Percentiles rank a stretch among this genome's conserved stretches.
phyloP scores from a whole-genome alignment of 2,797 vertebrate genomes.

The Thaleichthys pacificus region DNA sequence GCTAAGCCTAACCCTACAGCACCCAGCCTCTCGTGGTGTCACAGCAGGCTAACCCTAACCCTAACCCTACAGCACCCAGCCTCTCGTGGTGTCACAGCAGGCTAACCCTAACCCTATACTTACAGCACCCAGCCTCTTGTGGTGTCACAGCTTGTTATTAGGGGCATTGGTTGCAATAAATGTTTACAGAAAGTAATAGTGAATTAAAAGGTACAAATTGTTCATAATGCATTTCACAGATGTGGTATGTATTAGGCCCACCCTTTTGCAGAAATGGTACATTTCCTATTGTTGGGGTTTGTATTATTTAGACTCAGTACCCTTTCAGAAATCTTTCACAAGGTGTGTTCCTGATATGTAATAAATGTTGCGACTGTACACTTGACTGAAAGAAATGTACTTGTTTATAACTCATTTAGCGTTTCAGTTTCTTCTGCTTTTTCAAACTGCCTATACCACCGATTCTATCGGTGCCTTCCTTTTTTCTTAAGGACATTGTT shows the following conservation, averaged over 20 bases:
- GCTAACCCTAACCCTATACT: background rate
- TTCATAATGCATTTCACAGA: background rate
- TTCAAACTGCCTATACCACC: slow-evolving; percentile 72
- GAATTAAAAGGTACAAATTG: background rate
- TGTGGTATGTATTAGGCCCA: background rate
- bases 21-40: background rate
- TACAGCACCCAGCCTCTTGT: too few species aligned
- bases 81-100: background rate
- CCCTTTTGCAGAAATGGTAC: slow-evolving; percentile 8
- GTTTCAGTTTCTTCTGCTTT: slow-evolving; percentile 50
- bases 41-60: background rate
- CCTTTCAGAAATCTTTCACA: slow-evolving; percentile 51
- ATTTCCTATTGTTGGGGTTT: background rate
- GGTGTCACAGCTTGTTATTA: background rate
- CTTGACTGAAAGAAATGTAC: slow-evolving; percentile 24
- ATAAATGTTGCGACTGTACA: slow-evolving; percentile 20
- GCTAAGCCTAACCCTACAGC: too few species aligned
- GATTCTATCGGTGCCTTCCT: slow-evolving; percentile 83
- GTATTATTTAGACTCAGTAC: background rate
- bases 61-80: background rate
- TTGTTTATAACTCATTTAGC: slow-evolving; percentile 18
- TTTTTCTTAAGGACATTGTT: slow-evolving; percentile 69
- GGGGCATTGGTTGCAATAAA: background rate
- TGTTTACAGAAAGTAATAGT: background rate
- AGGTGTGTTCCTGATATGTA: slow-evolving; percentile 49